Evolutionary conservation across 2,113 vertebrate species (phyloP).

Genomic region (Thalassoma bifasciatum): DNA sequence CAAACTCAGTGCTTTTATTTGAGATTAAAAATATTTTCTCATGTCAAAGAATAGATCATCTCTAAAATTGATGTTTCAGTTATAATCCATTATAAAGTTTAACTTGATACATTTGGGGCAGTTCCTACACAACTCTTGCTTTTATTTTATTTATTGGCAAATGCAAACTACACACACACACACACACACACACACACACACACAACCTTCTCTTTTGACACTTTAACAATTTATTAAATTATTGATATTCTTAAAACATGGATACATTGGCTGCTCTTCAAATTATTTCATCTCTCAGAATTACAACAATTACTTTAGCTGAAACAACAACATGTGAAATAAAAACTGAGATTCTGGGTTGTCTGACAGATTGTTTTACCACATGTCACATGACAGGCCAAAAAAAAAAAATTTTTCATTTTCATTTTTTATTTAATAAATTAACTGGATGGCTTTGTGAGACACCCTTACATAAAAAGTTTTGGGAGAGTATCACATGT

Average conservation of each 20-base stretch:
- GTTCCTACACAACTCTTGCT: too few relatives aligned
- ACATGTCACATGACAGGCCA: neutral
- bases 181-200: neutral
- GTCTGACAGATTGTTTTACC: neutral
- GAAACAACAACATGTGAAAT: neutral
- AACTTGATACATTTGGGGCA: too few relatives aligned
- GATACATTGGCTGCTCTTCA: conserved; percentile 47
- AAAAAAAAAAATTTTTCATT: too few relatives aligned
- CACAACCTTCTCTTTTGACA: conserved; percentile 24
- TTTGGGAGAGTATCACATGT: neutral
- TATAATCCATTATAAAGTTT: neutral
- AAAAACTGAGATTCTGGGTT: neutral
- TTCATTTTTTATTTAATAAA: neutral
- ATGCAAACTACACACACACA: conserved; percentile 40
- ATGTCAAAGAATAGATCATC: too few relatives aligned
- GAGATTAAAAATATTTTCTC: too few relatives aligned
- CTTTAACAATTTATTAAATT: conserved; percentile 55
- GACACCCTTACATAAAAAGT: too few relatives aligned
- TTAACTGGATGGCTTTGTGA: neutral
- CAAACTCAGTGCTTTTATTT: too few relatives aligned
- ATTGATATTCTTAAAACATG: conserved; percentile 59
- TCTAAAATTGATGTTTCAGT: too few relatives aligned
- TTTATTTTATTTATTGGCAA: conserved; percentile 16
- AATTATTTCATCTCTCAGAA: conserved; percentile 11
- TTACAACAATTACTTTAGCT: conserved; percentile 9